phyloP scores from a whole-genome alignment of 2,113 vertebrate species.

The Chlorodrepanis virens region DNA sequence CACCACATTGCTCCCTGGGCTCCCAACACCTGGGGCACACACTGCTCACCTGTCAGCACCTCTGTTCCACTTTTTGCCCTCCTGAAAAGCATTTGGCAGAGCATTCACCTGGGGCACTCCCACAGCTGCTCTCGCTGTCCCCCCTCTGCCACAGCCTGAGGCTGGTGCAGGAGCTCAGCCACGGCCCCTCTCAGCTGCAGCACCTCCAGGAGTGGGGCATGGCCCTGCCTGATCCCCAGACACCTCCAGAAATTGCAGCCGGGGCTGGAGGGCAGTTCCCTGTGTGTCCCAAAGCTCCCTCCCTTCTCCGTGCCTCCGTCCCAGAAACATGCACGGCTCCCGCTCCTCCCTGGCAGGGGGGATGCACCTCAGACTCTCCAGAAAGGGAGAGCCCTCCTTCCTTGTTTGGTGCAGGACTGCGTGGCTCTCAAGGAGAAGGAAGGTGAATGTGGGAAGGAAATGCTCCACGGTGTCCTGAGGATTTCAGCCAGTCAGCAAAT shows the following conservation, averaged over 20 bases:
- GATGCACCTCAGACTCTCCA: rapidly evolving
- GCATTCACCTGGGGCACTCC: rapidly evolving
- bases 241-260: rapidly evolving
- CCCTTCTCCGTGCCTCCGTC: rapidly evolving
- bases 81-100: background rate
- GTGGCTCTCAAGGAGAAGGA: background rate
- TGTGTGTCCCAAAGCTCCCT: background rate
- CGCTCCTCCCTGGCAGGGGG: background rate
- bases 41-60: rapidly evolving
- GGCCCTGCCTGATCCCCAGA: background rate
- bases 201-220: rapidly evolving
- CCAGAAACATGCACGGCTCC: rapidly evolving
- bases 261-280: background rate
- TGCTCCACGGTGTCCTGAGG: rapidly evolving
- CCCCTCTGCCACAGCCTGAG: rapidly evolving
- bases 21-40: rapidly evolving
- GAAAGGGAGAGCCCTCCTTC: background rate
- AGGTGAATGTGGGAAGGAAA: background rate
- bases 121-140: background rate
- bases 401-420: background rate
- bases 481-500: background rate
- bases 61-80: background rate
- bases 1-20: rapidly evolving
- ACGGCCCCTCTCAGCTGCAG: rapidly evolving
- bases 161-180: rapidly evolving